Evolutionary conservation across 2,797 vertebrate species (phyloP).

Genomic region (Oryzias sinensis): DNA sequence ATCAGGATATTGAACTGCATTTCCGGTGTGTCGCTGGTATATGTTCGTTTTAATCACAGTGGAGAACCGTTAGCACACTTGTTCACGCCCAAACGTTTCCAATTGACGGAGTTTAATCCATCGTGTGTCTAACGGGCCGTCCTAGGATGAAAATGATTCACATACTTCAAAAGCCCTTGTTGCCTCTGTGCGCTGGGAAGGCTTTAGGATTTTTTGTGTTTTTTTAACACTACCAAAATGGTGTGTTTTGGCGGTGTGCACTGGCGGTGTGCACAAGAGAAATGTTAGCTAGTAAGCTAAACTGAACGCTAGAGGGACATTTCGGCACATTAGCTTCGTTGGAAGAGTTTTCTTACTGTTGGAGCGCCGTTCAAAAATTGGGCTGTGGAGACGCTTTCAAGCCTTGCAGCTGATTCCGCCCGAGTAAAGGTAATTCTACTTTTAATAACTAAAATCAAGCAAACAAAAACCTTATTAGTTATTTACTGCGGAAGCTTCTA

Average conservation of each 20-base stretch:
- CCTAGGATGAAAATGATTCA: fast-evolving
- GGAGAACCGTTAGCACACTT: neutral
- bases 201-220: constrained; percentile 42
- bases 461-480: neutral
- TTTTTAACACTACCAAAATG: constrained; percentile 6
- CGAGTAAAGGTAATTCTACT: constrained; percentile 18
- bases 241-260: constrained; percentile 2
- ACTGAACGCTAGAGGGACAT: neutral
- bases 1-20: constrained; percentile 47
- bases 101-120: fast-evolving
- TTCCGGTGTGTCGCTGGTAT: constrained; percentile 25
- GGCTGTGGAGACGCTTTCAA: constrained; percentile 58
- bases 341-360: too few species aligned
- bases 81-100: fast-evolving
- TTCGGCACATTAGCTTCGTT: neutral
- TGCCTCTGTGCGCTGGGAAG: neutral
- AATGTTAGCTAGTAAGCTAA: constrained; percentile 8
- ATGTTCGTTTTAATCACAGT: constrained; percentile 1
- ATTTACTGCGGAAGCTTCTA: too few species aligned
- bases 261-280: neutral
- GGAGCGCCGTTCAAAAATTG: neutral
- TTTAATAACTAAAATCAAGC: constrained; percentile 14
- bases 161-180: constrained; percentile 7
- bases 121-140: neutral
- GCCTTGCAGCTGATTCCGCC: constrained; percentile 33